Conservation (phyloP, 1,140 invertebrate genomes). For the Cheumatopsyche charites region DNA sequence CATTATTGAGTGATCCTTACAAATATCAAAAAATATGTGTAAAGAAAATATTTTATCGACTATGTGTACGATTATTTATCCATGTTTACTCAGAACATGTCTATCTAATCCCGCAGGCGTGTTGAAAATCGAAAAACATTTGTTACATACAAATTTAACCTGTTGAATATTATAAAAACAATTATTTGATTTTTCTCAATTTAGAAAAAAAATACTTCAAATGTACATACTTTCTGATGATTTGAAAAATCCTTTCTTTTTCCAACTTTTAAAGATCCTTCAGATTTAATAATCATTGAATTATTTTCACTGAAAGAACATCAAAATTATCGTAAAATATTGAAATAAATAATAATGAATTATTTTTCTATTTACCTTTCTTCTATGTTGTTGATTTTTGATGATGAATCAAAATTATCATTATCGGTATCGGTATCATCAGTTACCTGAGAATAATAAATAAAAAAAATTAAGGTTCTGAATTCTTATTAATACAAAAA, state of each 20-base stretch:
- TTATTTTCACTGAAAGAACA: not conserved
- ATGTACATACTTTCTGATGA: not conserved
- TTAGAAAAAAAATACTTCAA: too few species aligned
- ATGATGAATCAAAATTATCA: not conserved
- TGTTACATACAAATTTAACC: constrained; percentile 40
- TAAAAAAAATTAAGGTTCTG: too few species aligned
- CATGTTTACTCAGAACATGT: constrained; percentile 39
- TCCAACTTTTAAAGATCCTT: not conserved
- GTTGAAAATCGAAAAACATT: constrained; percentile 41
- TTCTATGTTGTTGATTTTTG: not conserved
- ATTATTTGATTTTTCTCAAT: not conserved
- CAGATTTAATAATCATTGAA: not conserved
- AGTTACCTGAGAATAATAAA: constrained; percentile 12
- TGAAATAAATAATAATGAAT: not conserved
- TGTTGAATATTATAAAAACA: constrained; percentile 22
- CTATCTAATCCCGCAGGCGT: constrained; percentile 31
- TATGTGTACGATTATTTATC: not conserved
- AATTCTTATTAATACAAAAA: not conserved
- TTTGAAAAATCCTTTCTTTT: not conserved
- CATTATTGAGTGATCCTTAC: too few species aligned
- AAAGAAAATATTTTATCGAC: too few species aligned
- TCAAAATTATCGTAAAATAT: not conserved
- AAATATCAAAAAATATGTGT: too few species aligned
- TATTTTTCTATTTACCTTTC: not conserved
- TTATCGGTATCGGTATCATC: constrained; percentile 14